Percentiles rank a stretch among this genome's conserved stretches.
Conservation (phyloP, 2,113 vertebrate species). For the Ammodytes dubius region DNA sequence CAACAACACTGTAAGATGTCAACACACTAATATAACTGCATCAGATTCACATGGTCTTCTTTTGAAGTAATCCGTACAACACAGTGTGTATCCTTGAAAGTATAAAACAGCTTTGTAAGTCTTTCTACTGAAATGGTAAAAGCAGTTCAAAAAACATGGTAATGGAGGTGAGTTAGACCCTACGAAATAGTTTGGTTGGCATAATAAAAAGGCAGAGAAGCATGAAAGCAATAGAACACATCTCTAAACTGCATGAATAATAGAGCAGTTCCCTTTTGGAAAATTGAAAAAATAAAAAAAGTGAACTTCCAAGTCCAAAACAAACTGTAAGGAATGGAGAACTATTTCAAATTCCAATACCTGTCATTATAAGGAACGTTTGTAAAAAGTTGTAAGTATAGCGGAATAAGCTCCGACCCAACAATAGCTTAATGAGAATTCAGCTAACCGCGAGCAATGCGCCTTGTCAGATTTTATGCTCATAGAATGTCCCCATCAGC, state of each 20-base stretch:
- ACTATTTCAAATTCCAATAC: neutral
- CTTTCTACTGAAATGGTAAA: slow-evolving; percentile 20
- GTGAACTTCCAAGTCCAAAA: slow-evolving; percentile 5
- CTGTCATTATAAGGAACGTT: neutral
- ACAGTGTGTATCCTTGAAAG: slow-evolving; percentile 40
- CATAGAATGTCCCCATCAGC: slow-evolving; percentile 13
- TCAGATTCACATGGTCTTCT: slow-evolving; percentile 30
- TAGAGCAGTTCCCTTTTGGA: neutral
- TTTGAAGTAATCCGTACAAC: slow-evolving; percentile 42
- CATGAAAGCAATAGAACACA: slow-evolving; percentile 30
- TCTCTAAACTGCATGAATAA: slow-evolving; percentile 22
- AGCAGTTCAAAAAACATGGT: slow-evolving; percentile 62
- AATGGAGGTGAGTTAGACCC: slow-evolving; percentile 37
- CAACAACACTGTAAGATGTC: slow-evolving; percentile 15
- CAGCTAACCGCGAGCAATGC: neutral
- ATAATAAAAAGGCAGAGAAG: slow-evolving; percentile 19
- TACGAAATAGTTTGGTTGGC: neutral
- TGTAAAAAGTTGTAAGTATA: slow-evolving; percentile 1
- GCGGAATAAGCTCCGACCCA: slow-evolving; percentile 7
- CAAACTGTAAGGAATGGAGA: slow-evolving; percentile 11
- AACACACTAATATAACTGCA: slow-evolving; percentile 20
- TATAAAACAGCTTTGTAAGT: slow-evolving; percentile 35
- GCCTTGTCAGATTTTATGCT: slow-evolving; percentile 8
- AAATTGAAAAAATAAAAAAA: neutral
- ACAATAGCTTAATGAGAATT: neutral